Percentiles rank a stretch among this genome's conserved stretches.
Conservation (phyloP, 2,888 invertebrate species). For the Metellina segmentata region DNA sequence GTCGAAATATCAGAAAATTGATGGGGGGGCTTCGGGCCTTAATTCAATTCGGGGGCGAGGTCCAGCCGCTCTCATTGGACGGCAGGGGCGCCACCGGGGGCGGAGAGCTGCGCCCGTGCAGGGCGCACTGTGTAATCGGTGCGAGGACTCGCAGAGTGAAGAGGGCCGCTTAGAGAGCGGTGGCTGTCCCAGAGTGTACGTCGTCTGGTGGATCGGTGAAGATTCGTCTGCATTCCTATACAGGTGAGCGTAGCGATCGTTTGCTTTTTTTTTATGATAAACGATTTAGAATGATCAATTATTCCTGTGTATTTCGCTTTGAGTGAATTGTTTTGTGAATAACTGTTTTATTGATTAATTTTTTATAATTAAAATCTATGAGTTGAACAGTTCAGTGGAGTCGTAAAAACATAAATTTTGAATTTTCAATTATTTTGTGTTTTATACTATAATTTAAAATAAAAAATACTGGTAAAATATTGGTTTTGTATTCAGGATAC, state of each 20-base stretch:
- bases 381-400: too few species aligned
- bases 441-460: too few species aligned
- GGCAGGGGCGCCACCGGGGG: conserved; percentile 61
- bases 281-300: neutral
- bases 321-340: neutral
- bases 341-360: neutral
- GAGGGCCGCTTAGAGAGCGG: conserved; percentile 57
- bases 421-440: too few species aligned
- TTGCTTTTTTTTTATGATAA: neutral
- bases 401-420: too few species aligned
- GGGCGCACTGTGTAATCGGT: conserved; percentile 48
- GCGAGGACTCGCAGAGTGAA: conserved; percentile 39
- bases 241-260: conserved; percentile 44
- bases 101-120: conserved; percentile 51
- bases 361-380: neutral
- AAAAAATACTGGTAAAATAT: too few species aligned
- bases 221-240: conserved; percentile 61
- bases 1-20: conserved; percentile 37
- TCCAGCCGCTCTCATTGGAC: conserved; percentile 41
- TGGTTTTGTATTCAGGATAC: too few species aligned
- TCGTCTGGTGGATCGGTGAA: conserved; percentile 54
- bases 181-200: conserved; percentile 44
- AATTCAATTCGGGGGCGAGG: conserved; percentile 72
- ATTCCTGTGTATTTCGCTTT: neutral
- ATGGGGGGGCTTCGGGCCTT: conserved; percentile 50